These are phyloP conservation scores for Pachliopta kotzebuea DNA, from an alignment of 2,888 invertebrate genomes.

Conservation along the genomic window DNA sequence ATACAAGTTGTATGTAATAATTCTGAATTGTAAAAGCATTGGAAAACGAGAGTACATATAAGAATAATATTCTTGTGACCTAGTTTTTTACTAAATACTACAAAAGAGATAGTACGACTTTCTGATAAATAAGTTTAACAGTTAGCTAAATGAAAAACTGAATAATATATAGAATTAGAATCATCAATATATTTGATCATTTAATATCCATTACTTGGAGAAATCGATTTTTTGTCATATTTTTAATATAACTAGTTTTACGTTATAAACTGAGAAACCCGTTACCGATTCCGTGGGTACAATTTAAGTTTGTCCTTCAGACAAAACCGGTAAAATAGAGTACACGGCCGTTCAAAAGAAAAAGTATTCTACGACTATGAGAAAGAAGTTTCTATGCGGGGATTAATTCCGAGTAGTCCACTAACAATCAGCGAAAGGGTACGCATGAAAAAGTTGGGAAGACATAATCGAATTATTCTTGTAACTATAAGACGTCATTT, in stretches of 20 bases:
- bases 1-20: too few relatives aligned
- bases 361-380: conserved; percentile 48
- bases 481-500: conserved; percentile 31
- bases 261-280: conserved; percentile 40
- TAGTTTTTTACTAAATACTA: too few relatives aligned
- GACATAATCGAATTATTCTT: conserved; percentile 43
- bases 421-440: conserved; percentile 42
- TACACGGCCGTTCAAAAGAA: conserved; percentile 41
- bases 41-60: too few relatives aligned
- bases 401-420: conserved; percentile 45
- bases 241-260: background rate
- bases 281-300: conserved; percentile 43
- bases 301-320: conserved; percentile 43
- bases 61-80: too few relatives aligned
- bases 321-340: conserved; percentile 54
- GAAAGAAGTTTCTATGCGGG: conserved; percentile 48
- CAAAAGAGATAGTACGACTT: too few relatives aligned
- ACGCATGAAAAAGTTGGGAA: conserved; percentile 37
- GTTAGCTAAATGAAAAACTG: too few relatives aligned
- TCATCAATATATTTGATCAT: too few relatives aligned
- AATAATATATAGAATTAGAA: too few relatives aligned
- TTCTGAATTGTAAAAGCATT: too few relatives aligned
- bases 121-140: too few relatives aligned
- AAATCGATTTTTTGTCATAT: background rate
- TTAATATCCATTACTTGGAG: too few relatives aligned